Evolutionary conservation across 2,797 vertebrate species (phyloP), one percentile per base, ranked within the genome.

Genomic region (Gymnoscopelus microlampas): DNA sequence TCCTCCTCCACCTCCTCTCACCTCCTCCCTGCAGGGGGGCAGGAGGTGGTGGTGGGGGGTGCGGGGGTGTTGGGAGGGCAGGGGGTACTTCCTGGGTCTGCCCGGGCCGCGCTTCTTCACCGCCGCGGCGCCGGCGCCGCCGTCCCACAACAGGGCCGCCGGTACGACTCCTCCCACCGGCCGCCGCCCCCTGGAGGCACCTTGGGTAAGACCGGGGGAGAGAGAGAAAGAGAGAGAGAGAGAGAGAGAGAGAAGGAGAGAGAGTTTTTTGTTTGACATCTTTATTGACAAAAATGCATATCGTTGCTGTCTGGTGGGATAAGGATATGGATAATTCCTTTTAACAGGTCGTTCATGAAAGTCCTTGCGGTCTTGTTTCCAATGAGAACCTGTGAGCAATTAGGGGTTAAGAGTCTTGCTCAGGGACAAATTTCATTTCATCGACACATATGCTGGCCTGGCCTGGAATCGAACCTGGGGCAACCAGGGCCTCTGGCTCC

Each of bases 91-190:
- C 71, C 96, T 91, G 60, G 98, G 98, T 75, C 98, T 88, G 1
- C 98, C 98, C 0, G 96, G 97, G 74, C 97, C 86, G 44, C 96
- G 94, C 88, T 96, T 98, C 79, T 95, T 96, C 44, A 95, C 95
- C 70, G 94, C 95, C 88, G 92, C 61, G 91, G 90, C 48, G 82
- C 93, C 0, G 93, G 94, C 85, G 91, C 2, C 39, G 2, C 39
- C 39, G 39, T 7, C 39, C 39, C 39, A 44, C 39, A 39, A 7
- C 35, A 44, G 39, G 39, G 88, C 13, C 80, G 87, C 81, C 94
- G 95, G 86, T 94, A 77, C 66, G 49, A 44, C 7, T 44, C 73
- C 78, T 73, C 79, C 86, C 58, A 80, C 87, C 78, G 84, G 86
- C 71, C 87, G 85, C 69, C 75, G 79, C 81, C 78, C 82, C 70